Evolutionary conservation across 2,797 vertebrate species (phyloP).

Genomic region (Halcyon badia): DNA sequence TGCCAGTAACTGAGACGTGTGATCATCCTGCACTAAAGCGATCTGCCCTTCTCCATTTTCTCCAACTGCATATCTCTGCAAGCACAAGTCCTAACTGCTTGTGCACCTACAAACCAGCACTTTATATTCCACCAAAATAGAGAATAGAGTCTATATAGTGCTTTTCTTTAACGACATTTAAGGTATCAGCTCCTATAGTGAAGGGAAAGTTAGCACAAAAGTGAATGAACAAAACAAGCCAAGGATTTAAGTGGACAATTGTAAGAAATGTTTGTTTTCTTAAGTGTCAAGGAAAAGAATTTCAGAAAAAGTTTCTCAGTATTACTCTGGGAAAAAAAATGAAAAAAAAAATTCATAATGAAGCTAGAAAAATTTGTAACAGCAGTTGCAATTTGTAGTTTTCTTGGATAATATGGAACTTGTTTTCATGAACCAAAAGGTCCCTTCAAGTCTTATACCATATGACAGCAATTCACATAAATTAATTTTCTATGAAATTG

Average conservation of each 20-base stretch:
- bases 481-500: background rate
- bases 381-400: background rate
- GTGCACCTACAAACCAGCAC: background rate
- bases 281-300: background rate
- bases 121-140: background rate
- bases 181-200: background rate
- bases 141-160: background rate
- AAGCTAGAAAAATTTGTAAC: background rate
- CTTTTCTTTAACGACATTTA: background rate
- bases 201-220: background rate
- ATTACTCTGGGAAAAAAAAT: background rate
- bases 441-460: background rate
- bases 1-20: background rate
- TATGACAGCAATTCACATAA: background rate
- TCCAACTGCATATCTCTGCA: background rate
- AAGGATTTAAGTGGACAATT: background rate
- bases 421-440: background rate
- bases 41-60: background rate
- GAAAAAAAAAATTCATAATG: background rate
- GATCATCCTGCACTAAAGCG: background rate
- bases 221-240: background rate
- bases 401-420: background rate
- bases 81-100: background rate
- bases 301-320: background rate
- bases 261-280: background rate